Evolutionary conservation across 2,113 vertebrate species (phyloP).

Genomic region (Syngnathus typhle): DNA sequence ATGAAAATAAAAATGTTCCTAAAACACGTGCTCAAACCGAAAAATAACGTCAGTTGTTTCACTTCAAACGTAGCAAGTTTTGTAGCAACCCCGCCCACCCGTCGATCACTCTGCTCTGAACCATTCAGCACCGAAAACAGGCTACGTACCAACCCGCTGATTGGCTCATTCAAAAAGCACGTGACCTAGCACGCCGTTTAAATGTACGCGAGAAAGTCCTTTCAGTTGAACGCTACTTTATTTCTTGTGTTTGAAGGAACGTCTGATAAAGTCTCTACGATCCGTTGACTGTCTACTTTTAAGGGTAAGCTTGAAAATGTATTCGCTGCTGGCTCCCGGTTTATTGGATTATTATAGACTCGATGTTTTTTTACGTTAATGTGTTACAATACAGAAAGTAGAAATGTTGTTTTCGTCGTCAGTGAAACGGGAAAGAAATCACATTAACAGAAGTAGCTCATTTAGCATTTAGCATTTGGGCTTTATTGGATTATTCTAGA

Average conservation of each 20-base stretch:
- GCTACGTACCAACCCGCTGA: constrained; percentile 13
- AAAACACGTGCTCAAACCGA: not conserved
- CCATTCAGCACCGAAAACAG: constrained; percentile 53
- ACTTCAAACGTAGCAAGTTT: not conserved
- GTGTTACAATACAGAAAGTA: not conserved
- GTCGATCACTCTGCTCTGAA: accelerated
- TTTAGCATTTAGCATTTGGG: too few relatives aligned
- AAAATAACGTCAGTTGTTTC: not conserved
- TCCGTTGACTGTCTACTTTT: not conserved
- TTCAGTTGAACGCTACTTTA: not conserved
- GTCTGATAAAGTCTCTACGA: not conserved
- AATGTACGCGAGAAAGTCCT: constrained; percentile 52
- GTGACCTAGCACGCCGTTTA: constrained; percentile 51
- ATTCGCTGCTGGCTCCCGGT: too few relatives aligned
- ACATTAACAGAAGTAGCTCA: not conserved
- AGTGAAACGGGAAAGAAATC: not conserved
- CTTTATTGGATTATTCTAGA: too few relatives aligned
- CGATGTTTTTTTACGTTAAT: not conserved
- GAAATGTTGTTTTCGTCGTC: not conserved
- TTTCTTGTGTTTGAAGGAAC: not conserved
- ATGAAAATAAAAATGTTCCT: not conserved
- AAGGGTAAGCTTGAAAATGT: constrained; percentile 29
- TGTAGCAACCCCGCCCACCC: constrained; percentile 15
- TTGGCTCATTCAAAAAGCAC: constrained; percentile 68
- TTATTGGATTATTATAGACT: not conserved